A percentile compares a stretch with the other conserved stretches of the same genome.
These are phyloP conservation scores for Ondatra zibethicus DNA, from an alignment of 2,113 vertebrate species.

Conservation along the genomic window DNA sequence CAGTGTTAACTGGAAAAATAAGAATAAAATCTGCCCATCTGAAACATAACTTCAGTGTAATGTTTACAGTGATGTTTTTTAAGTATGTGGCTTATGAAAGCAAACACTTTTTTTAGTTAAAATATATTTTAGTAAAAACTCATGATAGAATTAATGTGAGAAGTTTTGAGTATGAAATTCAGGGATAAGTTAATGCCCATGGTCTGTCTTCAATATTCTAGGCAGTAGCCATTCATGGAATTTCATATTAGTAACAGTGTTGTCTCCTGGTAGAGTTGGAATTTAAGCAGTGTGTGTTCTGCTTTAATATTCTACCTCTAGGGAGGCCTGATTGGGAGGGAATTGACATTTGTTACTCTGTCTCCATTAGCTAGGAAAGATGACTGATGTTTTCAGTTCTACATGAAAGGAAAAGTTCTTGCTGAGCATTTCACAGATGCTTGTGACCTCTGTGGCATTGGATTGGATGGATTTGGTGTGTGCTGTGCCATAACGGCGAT, in stretches of 20 bases:
- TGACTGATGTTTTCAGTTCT: slow-evolving; percentile 69
- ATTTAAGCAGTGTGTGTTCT: slow-evolving; percentile 61
- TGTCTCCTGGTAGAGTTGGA: slow-evolving; percentile 47
- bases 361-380: slow-evolving; percentile 56
- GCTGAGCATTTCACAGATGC: slow-evolving; percentile 59
- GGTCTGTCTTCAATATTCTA: slow-evolving; percentile 63
- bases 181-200: slow-evolving; percentile 69
- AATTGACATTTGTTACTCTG: slow-evolving; percentile 41
- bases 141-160: slow-evolving; percentile 46
- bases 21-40: slow-evolving; percentile 62
- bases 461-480: slow-evolving; percentile 49
- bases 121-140: slow-evolving; percentile 60
- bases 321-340: slow-evolving; percentile 64
- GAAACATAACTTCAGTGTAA: slow-evolving; percentile 62
- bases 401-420: slow-evolving; percentile 61
- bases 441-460: slow-evolving; percentile 60
- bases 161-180: slow-evolving; percentile 69
- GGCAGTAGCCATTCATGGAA: slow-evolving; percentile 56
- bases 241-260: slow-evolving; percentile 49
- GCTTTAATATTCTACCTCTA: slow-evolving; percentile 80
- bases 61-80: slow-evolving; percentile 75
- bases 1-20: slow-evolving; percentile 56
- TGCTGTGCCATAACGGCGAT: slow-evolving; percentile 36
- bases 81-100: slow-evolving; percentile 69
- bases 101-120: slow-evolving; percentile 66